phyloP scores from a whole-genome alignment of 2,888 invertebrate species.

The Nebria brevicollis region DNA sequence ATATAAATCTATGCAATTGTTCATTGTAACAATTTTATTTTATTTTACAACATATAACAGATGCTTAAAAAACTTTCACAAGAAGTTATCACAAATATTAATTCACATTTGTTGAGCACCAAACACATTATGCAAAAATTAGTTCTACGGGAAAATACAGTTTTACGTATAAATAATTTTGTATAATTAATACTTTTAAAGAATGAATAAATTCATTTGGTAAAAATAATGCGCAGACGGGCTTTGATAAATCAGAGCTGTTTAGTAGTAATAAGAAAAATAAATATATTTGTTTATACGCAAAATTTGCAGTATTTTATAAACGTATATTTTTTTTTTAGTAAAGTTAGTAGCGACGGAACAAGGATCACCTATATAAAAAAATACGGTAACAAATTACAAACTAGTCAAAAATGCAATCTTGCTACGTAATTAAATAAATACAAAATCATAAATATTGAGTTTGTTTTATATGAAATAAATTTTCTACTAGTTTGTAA shows the following conservation, averaged over 20 bases:
- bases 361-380: conserved; percentile 28
- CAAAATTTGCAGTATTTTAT: conserved; percentile 37
- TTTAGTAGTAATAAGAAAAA: conserved; percentile 21
- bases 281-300: conserved; percentile 36
- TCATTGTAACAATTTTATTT: conserved; percentile 47
- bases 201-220: neutral
- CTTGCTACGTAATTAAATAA: neutral
- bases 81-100: conserved; percentile 47
- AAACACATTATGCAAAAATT: conserved; percentile 46
- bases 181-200: neutral
- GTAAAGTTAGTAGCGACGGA: conserved; percentile 44
- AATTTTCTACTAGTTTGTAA: conserved; percentile 10
- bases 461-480: conserved; percentile 16
- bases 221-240: neutral
- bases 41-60: conserved; percentile 46
- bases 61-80: conserved; percentile 47
- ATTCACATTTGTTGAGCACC: conserved; percentile 47
- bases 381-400: conserved; percentile 3
- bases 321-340: conserved; percentile 31
- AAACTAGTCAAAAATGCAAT: neutral
- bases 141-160: conserved; percentile 16
- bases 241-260: neutral
- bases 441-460: neutral
- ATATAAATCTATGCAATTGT: conserved; percentile 41
- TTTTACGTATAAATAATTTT: conserved; percentile 12